Conservation (phyloP, 2,888 invertebrate genomes). For the Idaea biselata region DNA sequence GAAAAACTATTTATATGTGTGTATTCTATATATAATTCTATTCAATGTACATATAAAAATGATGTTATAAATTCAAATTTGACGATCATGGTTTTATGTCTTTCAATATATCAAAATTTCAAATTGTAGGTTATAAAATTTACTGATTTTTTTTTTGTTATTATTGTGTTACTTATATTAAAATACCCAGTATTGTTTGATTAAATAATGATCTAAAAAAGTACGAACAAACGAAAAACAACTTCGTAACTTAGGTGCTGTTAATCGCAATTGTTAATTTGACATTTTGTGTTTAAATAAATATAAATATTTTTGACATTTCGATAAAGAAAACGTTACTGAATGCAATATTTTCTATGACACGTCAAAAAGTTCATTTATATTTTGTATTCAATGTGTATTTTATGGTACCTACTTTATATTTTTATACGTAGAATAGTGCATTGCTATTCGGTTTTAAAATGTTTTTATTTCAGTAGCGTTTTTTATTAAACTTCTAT, state of each 20-base stretch:
- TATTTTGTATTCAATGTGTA: not conserved
- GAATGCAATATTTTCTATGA: constrained; percentile 17
- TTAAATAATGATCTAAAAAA: constrained; percentile 20
- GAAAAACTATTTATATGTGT: constrained; percentile 5
- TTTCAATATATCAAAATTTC: not conserved
- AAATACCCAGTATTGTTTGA: constrained; percentile 28
- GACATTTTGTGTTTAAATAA: constrained; percentile 13
- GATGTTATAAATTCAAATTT: not conserved
- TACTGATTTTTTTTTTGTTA: constrained; percentile 11
- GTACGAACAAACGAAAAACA: constrained; percentile 44
- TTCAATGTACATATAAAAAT: constrained; percentile 26
- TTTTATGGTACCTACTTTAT: constrained; percentile 12
- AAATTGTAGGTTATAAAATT: constrained; percentile 3
- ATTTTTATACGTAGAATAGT: constrained; percentile 22
- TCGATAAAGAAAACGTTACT: constrained; percentile 23
- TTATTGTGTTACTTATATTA: constrained; percentile 10
- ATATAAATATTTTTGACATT: constrained; percentile 23
- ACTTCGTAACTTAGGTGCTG: constrained; percentile 56
- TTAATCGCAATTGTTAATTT: constrained; percentile 12
- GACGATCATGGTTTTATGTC: not conserved
- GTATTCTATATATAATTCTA: constrained; percentile 29
- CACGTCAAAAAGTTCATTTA: not conserved
- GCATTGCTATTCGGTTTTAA: constrained; percentile 22
- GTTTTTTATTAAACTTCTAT: constrained; percentile 11
- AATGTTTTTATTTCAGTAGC: constrained; percentile 23